Percentiles rank a stretch among this genome's conserved stretches.
Evolutionary conservation across 2,113 vertebrate species (phyloP).

Genomic region (Malurus alboscapulatus): DNA sequence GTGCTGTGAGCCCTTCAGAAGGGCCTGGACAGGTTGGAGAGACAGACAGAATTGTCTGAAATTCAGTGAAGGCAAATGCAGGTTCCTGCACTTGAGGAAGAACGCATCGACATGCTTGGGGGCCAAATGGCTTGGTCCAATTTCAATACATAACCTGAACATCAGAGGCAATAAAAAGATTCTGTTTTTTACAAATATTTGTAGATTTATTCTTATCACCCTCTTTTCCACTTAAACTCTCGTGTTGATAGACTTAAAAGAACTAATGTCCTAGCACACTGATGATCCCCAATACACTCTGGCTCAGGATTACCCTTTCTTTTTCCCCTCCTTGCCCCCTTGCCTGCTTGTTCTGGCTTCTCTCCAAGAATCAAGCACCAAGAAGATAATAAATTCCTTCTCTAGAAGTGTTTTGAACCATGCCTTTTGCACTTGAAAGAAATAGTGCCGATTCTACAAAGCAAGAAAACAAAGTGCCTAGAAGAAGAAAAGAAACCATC

Average conservation of each 20-base stretch:
- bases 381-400: not conserved
- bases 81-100: not conserved
- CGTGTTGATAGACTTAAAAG: not conserved
- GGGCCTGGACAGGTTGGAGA: not conserved
- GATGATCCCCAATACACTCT: not conserved
- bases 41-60: not conserved
- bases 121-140: not conserved
- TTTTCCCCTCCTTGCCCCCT: not conserved
- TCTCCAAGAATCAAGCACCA: not conserved
- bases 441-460: not conserved
- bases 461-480: not conserved
- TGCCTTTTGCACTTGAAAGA: not conserved
- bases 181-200: not conserved
- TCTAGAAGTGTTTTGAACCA: not conserved
- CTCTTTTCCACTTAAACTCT: not conserved
- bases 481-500: not conserved
- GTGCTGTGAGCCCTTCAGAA: not conserved
- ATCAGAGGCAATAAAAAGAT: not conserved
- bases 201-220: not conserved
- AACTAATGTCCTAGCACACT: not conserved
- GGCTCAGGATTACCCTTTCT: not conserved
- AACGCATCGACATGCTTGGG: not conserved
- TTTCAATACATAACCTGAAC: not conserved
- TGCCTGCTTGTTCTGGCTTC: not conserved
- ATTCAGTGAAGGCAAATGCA: not conserved